These are phyloP conservation scores for Irena cyanogastra DNA, from an alignment of 2,113 vertebrate genomes.

Conservation along the genomic window DNA sequence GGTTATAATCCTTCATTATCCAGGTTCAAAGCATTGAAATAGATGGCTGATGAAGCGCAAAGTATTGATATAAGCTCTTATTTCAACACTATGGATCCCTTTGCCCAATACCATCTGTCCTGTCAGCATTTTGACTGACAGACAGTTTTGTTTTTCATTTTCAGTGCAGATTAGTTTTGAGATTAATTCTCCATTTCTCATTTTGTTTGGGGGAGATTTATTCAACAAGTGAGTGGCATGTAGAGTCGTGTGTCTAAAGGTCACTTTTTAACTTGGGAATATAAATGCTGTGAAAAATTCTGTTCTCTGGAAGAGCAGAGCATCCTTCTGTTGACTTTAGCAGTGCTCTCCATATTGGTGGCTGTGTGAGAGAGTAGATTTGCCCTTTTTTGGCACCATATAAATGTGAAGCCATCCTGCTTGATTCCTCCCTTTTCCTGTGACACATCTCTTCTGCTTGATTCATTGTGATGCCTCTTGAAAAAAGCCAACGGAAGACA, in stretches of 20 bases:
- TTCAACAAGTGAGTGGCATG: constrained; percentile 38
- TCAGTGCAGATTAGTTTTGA: constrained; percentile 29
- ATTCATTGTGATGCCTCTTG: not conserved
- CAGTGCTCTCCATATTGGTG: not conserved
- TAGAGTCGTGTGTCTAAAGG: constrained; percentile 3
- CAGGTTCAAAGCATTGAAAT: constrained; percentile 49
- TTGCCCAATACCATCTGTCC: constrained; percentile 28
- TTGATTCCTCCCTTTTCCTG: not conserved
- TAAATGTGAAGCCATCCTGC: not conserved
- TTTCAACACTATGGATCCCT: constrained; percentile 47
- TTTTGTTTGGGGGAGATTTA: constrained; percentile 34
- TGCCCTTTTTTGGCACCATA: constrained; percentile 17
- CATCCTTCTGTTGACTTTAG: constrained; percentile 40
- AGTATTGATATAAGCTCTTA: constrained; percentile 61
- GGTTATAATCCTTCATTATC: constrained; percentile 68
- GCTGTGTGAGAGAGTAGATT: not conserved
- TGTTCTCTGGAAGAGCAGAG: not conserved
- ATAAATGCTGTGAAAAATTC: constrained; percentile 31
- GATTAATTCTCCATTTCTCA: constrained; percentile 50
- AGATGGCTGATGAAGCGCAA: constrained; percentile 61
- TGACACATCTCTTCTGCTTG: not conserved
- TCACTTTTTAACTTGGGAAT: constrained; percentile 37
- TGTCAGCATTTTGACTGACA: constrained; percentile 34
- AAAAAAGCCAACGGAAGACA: not conserved
- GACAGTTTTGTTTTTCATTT: constrained; percentile 38